Evolutionary conservation across 1,140 invertebrate species (phyloP).

Genomic region (Thaumatotibia leucotreta): DNA sequence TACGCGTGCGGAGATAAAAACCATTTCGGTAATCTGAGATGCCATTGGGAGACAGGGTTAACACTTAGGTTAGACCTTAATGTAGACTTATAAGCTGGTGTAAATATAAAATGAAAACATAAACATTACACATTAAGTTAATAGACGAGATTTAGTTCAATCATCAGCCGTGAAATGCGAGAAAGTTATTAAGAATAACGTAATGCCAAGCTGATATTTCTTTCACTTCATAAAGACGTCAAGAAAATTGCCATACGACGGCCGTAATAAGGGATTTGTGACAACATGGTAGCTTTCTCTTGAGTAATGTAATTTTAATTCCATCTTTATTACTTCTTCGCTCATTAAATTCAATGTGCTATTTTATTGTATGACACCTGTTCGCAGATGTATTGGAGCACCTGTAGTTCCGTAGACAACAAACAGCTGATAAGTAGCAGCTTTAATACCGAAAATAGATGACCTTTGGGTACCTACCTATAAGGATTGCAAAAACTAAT

Average conservation of each 20-base stretch:
- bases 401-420: no score
- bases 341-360: background rate
- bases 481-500: background rate
- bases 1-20: slow-evolving; percentile 17
- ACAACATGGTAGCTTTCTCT: slow-evolving; percentile 9
- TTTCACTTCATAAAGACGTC: background rate
- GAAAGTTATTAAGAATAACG: background rate
- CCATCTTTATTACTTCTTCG: background rate
- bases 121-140: background rate
- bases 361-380: background rate
- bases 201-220: background rate
- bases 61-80: background rate
- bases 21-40: slow-evolving; percentile 8
- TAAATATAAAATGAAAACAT: background rate
- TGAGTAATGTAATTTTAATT: slow-evolving; percentile 9
- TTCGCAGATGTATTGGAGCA: background rate
- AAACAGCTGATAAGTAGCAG: background rate
- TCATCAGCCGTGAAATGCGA: background rate
- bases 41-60: background rate
- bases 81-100: background rate
- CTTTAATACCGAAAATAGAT: background rate
- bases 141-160: background rate
- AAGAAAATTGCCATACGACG: background rate
- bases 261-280: slow-evolving; percentile 5
- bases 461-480: background rate